A percentile compares a stretch with the other conserved stretches of the same genome.
Conservation (phyloP, 2,113 vertebrate genomes). For the Formicarius rufipectus region DNA sequence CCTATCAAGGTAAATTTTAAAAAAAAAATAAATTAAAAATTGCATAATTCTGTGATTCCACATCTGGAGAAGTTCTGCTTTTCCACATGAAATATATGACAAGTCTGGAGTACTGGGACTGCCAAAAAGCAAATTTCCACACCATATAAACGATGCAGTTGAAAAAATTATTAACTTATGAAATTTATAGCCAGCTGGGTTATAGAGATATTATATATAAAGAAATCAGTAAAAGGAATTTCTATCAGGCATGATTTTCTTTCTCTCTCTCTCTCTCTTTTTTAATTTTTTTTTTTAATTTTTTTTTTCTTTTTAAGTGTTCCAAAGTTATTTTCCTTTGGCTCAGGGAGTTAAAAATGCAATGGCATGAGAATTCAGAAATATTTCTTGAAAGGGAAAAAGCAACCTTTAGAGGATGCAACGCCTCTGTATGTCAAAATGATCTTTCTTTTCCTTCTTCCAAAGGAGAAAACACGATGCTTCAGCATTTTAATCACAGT, state of each 20-base stretch:
- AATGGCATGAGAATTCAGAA: not conserved
- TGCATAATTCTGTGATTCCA: not conserved
- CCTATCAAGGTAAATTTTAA: not conserved
- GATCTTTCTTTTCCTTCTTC: not conserved
- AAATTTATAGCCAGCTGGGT: not conserved
- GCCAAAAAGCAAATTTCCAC: not conserved
- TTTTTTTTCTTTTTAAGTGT: not conserved
- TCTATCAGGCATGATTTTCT: not conserved
- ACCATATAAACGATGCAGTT: not conserved
- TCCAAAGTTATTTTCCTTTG: not conserved
- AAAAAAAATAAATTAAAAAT: not conserved
- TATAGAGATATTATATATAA: not conserved
- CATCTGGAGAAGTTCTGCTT: conserved; percentile 5
- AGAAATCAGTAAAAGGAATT: not conserved
- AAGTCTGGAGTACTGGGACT: not conserved
- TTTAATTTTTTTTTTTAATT: too few relatives aligned
- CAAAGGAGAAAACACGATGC: not conserved
- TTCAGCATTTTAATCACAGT: not conserved
- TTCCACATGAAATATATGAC: not conserved
- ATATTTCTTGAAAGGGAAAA: not conserved
- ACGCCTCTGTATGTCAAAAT: not conserved
- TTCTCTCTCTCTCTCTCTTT: too few relatives aligned
- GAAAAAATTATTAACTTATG: not conserved
- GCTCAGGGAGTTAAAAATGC: not conserved
- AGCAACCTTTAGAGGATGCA: not conserved